Conservation (phyloP, 2,888 invertebrate genomes). For the Dryococelus australis region DNA sequence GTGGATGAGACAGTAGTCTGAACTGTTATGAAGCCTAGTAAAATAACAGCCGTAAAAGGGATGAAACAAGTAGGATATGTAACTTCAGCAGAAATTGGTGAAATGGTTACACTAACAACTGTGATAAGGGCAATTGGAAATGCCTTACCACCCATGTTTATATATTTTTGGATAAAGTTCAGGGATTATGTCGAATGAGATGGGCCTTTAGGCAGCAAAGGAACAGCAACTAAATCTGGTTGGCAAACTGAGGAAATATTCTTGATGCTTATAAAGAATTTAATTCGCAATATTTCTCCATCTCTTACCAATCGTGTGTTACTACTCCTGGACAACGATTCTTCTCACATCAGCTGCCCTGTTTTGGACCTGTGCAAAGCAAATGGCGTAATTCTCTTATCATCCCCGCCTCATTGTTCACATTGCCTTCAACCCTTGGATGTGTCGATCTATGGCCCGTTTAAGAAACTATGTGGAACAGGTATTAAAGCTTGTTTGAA, state of each 20-base stretch:
- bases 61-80: constrained; percentile 48
- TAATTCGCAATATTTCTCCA: background rate
- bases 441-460: constrained; percentile 34
- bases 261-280: background rate
- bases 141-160: constrained; percentile 45
- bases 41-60: no score
- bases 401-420: constrained; percentile 31
- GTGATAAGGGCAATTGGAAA: constrained; percentile 45
- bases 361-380: background rate
- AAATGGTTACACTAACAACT: constrained; percentile 47
- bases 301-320: background rate
- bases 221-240: background rate
- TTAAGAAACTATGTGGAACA: constrained; percentile 22
- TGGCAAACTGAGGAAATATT: constrained; percentile 28
- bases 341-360: constrained; percentile 22
- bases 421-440: constrained; percentile 36
- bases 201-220: background rate
- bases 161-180: constrained; percentile 43
- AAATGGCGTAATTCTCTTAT: background rate
- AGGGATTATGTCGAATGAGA: background rate
- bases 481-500: background rate
- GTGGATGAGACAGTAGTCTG: constrained; percentile 46
- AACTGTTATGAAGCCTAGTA: constrained; percentile 45
- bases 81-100: constrained; percentile 50
- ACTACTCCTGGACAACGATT: background rate